Base-by-base conservation (phyloP, 2,888 invertebrate genomes). In the Creontiades dilutus region DNA sequence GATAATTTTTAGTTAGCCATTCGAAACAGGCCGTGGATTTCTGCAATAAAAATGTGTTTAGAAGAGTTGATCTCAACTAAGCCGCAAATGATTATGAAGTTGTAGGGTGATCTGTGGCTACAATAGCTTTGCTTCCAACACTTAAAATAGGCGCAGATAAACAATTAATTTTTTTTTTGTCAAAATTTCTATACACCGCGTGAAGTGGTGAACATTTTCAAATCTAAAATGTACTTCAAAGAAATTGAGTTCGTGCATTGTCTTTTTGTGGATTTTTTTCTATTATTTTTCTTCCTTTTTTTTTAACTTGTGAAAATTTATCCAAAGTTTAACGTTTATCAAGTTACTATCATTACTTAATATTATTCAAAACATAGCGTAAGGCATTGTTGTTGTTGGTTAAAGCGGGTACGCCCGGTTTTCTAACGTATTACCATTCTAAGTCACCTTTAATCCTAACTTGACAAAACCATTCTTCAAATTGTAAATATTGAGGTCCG, bases 401-500 rank as follows among this genome's bases (percentile, higher is more conserved):
- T 82, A 82, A 82, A 52, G 55, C 47, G 55, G 82, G 52, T 82
- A 52, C 19, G 13, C 82, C 52, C 48, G 55, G 52, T 16, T 52
- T 27, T 57, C 47, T 48, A 27, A 82, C 47, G 7, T 85, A 68
- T 86, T 68, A 75, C 85, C 86, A 86, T 86, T 86, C 86, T 86
- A 86, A 86, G 86, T 86, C 86, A 86, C 75, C 68, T 76, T 68
- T 75, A 86, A 37, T 86, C 86, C 46, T 68, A 47, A 57, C 85
- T 37, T 46, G 47, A 75, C 11, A 47, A n/a, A 86, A 75, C 68
- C 68, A 75, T 86, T 46, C 75, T 75, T 75, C n/a, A 19, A 23
- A 9, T 46, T 86, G 86, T 86, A 86, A 3, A 86, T 86, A 86
- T 37, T 85, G 28, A 86, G 19, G 46, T 37, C n/a, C 23, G 48